These are phyloP conservation scores for Microcebus griseorufus DNA, from an alignment of 2,113 vertebrate genomes.

Conservation along the genomic window DNA sequence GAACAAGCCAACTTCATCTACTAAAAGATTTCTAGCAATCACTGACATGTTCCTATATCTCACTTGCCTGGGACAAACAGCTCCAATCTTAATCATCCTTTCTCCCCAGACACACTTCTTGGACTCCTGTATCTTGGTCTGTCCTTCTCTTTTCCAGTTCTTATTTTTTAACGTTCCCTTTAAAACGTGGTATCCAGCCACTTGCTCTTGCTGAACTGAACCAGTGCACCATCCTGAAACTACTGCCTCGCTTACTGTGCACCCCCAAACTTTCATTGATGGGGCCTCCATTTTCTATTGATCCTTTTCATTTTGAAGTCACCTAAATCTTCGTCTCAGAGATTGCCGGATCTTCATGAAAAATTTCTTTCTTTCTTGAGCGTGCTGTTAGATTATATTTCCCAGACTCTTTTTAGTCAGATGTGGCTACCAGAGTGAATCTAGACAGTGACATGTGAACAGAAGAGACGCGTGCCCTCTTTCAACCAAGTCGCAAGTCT, in stretches of 20 bases:
- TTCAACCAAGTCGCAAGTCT: background rate
- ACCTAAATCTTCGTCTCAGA: background rate
- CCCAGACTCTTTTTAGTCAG: background rate
- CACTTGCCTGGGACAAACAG: background rate
- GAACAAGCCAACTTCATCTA: background rate
- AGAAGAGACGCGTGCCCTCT: background rate
- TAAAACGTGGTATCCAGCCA: background rate
- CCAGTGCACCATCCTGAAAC: background rate
- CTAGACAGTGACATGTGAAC: background rate
- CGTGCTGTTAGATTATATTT: background rate
- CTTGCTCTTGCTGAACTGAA: background rate
- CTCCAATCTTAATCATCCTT: background rate
- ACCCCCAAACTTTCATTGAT: background rate
- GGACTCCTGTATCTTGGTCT: background rate
- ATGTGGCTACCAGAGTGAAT: background rate
- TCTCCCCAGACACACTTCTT: background rate
- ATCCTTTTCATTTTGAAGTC: background rate
- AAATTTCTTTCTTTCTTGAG: background rate
- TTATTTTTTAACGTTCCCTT: background rate
- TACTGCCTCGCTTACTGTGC: background rate
- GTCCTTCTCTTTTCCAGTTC: background rate
- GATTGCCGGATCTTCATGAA: background rate
- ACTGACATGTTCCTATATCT: background rate
- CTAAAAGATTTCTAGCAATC: background rate
- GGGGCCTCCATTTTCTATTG: background rate